Base-by-base conservation (phyloP, 2,888 invertebrate species). In the Synergus umbraculus region DNA sequence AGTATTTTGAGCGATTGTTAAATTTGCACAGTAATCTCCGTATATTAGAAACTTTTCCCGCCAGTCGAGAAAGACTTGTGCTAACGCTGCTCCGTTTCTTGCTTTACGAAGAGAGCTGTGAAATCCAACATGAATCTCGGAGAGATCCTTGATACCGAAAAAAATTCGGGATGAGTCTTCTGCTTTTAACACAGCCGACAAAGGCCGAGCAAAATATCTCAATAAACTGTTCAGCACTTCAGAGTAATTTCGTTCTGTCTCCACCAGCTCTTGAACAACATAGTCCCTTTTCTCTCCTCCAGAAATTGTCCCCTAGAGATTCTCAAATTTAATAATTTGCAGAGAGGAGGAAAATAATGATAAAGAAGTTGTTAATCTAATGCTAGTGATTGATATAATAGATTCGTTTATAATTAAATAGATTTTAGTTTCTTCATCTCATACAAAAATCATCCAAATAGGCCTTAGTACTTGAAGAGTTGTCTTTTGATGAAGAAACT, bases 241-340 rank as follows among this genome's bases (percentile, higher is more conserved):
- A 76, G 98, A 96, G 91, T 99, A 99, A 92, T 99, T 99, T 88
- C 96, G 96, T 93, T 99, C 99, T 0, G 99, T 99, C 92, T 99
- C 99, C 60, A 99, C 95, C 78, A 99, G 93, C 92, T 99, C 99
- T 84, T 96, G 95, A 89, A 97, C 97, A 69, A 97, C 97, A 91
- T 97, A 98, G 92, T 99, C 98, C 81, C 98, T 94, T 92, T 98
- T 98, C 92, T 98, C 98, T 86, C 90, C 90, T 78, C 92, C 92
- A 37, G 89, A 85, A 76, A 89, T 88, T 43, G 88, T 86, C 65
- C 89, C 89, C 87, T 90, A 89, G 89, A 80, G 46, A 77, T 60
- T 76, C 29, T 67, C 66, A 81, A 43, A 73, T 58, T 64, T 41
- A 76, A n/a, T 44, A 22, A 22, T 76, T 65, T 60, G 63, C 15